These are phyloP conservation scores for Harpagifer antarcticus DNA, from an alignment of 2,797 vertebrate genomes.

Conservation along the genomic window DNA sequence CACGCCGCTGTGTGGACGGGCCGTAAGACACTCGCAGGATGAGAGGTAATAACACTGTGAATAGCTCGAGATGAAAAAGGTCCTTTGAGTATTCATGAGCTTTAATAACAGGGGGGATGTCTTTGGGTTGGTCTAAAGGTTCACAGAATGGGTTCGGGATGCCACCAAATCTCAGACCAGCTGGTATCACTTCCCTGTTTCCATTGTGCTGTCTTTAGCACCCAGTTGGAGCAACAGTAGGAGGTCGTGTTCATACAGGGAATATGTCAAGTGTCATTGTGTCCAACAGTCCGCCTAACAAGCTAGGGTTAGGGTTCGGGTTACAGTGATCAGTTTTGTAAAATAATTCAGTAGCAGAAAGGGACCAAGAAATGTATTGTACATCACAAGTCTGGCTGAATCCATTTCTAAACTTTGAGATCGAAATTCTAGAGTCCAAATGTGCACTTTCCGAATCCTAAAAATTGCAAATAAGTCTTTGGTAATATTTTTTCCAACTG, in stretches of 20 bases:
- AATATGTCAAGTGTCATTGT: not conserved
- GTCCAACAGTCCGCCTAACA: slow-evolving; percentile 4
- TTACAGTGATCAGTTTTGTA: too few relatives aligned
- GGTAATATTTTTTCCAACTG: too few relatives aligned
- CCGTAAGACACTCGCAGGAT: slow-evolving; percentile 12
- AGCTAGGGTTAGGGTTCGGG: too few relatives aligned
- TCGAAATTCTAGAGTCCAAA: too few relatives aligned
- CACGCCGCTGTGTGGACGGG: too few relatives aligned
- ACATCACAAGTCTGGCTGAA: too few relatives aligned
- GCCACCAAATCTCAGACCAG: not conserved
- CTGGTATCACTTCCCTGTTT: not conserved
- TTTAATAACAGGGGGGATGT: too few relatives aligned
- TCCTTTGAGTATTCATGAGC: not conserved
- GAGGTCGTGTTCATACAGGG: not conserved
- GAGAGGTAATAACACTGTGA: slow-evolving; percentile 37
- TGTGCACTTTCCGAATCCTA: too few relatives aligned
- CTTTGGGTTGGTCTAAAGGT: not conserved
- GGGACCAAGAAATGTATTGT: too few relatives aligned
- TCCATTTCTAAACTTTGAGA: too few relatives aligned
- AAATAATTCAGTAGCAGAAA: too few relatives aligned
- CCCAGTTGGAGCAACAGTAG: not conserved
- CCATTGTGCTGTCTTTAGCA: not conserved
- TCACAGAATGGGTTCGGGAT: slow-evolving; percentile 2
- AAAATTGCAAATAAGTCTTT: too few relatives aligned
- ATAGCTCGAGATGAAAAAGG: not conserved